Base-by-base conservation (phyloP, 2,888 invertebrate genomes). In the Acrocera orbiculus region DNA sequence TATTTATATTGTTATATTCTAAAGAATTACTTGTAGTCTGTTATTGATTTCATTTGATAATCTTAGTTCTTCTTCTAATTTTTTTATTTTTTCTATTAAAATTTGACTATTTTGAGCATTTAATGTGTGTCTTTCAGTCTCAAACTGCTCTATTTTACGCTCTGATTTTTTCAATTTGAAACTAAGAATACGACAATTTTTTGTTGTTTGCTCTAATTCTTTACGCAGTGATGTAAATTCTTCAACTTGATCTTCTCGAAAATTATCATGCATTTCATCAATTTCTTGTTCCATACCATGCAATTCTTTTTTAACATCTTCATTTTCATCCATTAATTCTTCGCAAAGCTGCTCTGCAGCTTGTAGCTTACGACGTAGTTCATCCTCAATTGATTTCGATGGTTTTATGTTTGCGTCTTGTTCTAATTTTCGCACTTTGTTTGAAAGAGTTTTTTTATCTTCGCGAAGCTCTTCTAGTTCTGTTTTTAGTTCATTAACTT, bases 181-280 rank as follows among this genome's bases (percentile, higher is more conserved):
- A 45, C 96, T 95, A 43, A 98, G 69, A 46, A 98, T 90, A 47
- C 98, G 72, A 62, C 96, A 96, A 63, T 96, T 96, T 58, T 98
- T 99, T 30, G 90, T 89, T 4, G 90, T 86, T 52, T 89, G 86
- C 52, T 98, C 96, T 44, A 98, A 67, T 58, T 95, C 95, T 52
- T 90, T 82, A 62, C 93, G 83, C 31, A 98, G 58, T 34, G 85
- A 85, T 3, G 86, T 77, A 54, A 95, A 95, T 54, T 95, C 96
- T 50, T 93, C 89, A 6, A 87, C 89, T 63, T 96, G 95, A 49
- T 95, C 95, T 56, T 96, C 96, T 67, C 81, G 73, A 58, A 89
- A 90, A 54, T 83, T 87, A 54, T 96, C 96, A 56, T 96, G 95
- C 76, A 98, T 80, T 62, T 98, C 98, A 52, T 98, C 96, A 62